phyloP scores from a whole-genome alignment of 2,113 vertebrate species.

The Paradisaea rubra region DNA sequence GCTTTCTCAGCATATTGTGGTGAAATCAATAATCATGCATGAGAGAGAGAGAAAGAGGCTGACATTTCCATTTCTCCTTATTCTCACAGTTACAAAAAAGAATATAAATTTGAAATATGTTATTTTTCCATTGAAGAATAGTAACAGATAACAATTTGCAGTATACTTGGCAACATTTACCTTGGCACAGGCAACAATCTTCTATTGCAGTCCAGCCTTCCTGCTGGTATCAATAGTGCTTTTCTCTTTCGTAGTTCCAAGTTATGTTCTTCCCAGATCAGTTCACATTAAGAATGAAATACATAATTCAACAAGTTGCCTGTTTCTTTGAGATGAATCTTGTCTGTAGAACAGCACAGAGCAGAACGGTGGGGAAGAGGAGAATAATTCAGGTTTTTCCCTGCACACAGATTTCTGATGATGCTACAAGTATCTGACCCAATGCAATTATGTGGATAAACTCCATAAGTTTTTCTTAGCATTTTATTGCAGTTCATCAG shows the following conservation, averaged over 20 bases:
- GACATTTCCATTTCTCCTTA: neutral
- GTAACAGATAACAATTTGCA: neutral
- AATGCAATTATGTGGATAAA: neutral
- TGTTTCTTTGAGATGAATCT: neutral
- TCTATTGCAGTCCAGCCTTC: neutral
- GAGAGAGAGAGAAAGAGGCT: neutral
- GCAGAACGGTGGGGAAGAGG: neutral
- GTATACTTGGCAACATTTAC: neutral
- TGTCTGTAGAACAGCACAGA: neutral
- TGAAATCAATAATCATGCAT: neutral
- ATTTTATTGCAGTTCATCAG: constrained; percentile 35
- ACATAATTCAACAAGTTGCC: neutral
- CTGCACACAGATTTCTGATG: constrained; percentile 19
- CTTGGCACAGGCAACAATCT: neutral
- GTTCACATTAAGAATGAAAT: neutral
- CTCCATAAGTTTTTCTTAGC: neutral
- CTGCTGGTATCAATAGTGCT: neutral
- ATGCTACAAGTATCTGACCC: constrained; percentile 33
- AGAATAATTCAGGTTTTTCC: neutral
- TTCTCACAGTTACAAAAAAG: neutral
- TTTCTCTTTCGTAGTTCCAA: neutral
- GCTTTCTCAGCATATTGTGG: constrained; percentile 1
- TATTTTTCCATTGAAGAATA: neutral
- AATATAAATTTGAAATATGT: neutral
- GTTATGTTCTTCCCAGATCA: neutral